These are phyloP conservation scores for Sigmodon hispidus DNA, from an alignment of 2,113 vertebrate species.

Conservation along the genomic window DNA sequence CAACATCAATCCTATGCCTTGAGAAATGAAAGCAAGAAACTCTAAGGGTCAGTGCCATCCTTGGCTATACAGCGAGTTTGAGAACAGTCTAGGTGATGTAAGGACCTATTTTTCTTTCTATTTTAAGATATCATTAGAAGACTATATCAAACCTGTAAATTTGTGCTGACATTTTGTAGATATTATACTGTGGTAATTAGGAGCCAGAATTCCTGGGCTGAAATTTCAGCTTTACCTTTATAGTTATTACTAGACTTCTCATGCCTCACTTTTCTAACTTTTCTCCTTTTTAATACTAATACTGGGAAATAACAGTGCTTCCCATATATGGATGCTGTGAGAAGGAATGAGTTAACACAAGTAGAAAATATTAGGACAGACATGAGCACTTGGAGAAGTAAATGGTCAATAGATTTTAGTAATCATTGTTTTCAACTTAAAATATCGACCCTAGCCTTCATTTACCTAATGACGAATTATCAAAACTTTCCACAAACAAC, in stretches of 20 bases:
- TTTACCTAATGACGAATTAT: slow-evolving; percentile 43
- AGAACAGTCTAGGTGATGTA: not conserved
- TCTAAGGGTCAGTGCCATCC: not conserved
- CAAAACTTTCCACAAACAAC: not conserved
- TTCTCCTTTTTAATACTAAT: slow-evolving; percentile 20
- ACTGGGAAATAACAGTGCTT: slow-evolving; percentile 8
- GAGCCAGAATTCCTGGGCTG: not conserved
- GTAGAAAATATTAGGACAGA: not conserved
- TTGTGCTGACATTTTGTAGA: not conserved
- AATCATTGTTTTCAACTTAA: slow-evolving; percentile 43
- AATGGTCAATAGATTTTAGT: slow-evolving; percentile 26
- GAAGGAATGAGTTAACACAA: not conserved
- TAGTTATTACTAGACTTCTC: not conserved
- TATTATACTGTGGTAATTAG: not conserved
- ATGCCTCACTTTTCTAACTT: not conserved
- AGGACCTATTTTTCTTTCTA: not conserved
- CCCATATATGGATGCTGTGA: not conserved
- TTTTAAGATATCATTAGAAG: not conserved
- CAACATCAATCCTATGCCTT: not conserved
- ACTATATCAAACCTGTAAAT: not conserved
- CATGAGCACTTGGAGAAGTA: not conserved
- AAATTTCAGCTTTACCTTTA: not conserved
- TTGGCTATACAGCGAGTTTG: not conserved
- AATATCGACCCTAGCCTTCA: not conserved
- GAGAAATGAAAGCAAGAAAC: not conserved